A percentile compares a stretch with the other conserved stretches of the same genome.
These are phyloP conservation scores for Acrobasis consociella DNA, from an alignment of 2,888 invertebrate genomes.

Conservation along the genomic window DNA sequence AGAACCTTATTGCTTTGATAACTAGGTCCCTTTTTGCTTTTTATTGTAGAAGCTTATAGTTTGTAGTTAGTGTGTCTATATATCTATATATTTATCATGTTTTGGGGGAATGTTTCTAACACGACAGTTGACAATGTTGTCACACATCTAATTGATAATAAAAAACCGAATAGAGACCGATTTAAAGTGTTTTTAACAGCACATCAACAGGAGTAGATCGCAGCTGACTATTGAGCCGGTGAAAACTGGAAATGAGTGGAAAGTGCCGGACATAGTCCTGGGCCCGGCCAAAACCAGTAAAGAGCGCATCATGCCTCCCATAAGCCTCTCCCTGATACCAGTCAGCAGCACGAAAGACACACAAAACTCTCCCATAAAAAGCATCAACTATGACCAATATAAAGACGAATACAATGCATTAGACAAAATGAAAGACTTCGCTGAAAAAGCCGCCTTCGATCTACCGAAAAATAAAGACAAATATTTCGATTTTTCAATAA, in stretches of 20 bases:
- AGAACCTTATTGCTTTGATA: conserved; percentile 41
- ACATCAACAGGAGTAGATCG: conserved; percentile 78
- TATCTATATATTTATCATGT: conserved; percentile 48
- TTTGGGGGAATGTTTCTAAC: conserved; percentile 46
- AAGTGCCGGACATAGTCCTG: conserved; percentile 66
- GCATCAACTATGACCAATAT: conserved; percentile 60
- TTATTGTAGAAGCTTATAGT: conserved; percentile 65
- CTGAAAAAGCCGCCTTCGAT: conserved; percentile 76
- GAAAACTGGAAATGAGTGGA: conserved; percentile 62
- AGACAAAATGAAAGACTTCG: conserved; percentile 80
- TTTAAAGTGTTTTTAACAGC: conserved; percentile 65
- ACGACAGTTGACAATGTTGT: conserved; percentile 73
- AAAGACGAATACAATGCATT: conserved; percentile 75
- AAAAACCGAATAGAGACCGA: conserved; percentile 46
- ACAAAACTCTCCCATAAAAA: conserved; percentile 61
- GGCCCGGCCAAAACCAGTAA: conserved; percentile 60
- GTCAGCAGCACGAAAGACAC: conserved; percentile 64
- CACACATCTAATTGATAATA: conserved; percentile 80
- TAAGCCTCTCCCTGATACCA: conserved; percentile 74
- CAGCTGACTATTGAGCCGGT: conserved; percentile 77
- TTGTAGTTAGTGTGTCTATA: conserved; percentile 65
- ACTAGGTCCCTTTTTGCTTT: conserved; percentile 68
- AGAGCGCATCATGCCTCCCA: conserved; percentile 73
- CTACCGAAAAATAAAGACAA: conserved; percentile 67
- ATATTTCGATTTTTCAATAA: conserved; percentile 56